phyloP scores from a whole-genome alignment of 2,888 invertebrate species.

The Platycheirus albimanus region DNA sequence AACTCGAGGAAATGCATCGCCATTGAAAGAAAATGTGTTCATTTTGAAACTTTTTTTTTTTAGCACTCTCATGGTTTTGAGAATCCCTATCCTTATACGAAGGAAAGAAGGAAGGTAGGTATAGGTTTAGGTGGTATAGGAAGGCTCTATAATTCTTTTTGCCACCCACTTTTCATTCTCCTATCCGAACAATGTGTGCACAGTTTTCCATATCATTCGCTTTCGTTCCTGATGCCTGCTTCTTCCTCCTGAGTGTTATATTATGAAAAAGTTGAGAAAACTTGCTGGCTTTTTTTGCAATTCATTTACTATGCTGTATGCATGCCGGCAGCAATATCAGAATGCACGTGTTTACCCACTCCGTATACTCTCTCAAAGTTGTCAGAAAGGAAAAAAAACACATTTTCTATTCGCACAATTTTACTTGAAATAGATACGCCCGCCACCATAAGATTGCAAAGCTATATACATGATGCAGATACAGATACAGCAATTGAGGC shows the following conservation, averaged over 20 bases:
- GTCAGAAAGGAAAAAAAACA: background rate
- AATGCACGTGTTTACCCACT: conserved; percentile 59
- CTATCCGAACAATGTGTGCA: conserved; percentile 27
- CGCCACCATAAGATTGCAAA: background rate
- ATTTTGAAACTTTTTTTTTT: conserved; percentile 63
- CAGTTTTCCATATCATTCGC: conserved; percentile 57
- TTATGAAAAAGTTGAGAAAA: conserved; percentile 64
- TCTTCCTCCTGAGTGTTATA: conserved; percentile 6
- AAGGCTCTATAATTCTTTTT: too few relatives aligned
- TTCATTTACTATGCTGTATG: conserved; percentile 49
- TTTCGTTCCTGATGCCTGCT: background rate
- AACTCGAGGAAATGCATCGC: conserved; percentile 56
- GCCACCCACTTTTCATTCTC: background rate
- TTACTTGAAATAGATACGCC: conserved; percentile 60
- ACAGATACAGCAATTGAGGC: conserved; percentile 53
- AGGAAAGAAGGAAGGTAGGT: too few relatives aligned
- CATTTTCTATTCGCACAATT: conserved; percentile 52
- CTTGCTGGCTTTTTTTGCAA: conserved; percentile 52
- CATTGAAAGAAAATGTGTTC: conserved; percentile 67
- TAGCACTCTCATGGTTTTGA: conserved; percentile 44
- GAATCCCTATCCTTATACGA: too few relatives aligned
- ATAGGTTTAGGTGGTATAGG: too few relatives aligned
- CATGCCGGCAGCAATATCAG: conserved; percentile 23
- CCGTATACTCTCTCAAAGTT: conserved; percentile 15
- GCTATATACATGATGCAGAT: conserved; percentile 1